phyloP scores from a whole-genome alignment of 2,888 invertebrate genomes.

The Ashinkailepas kermadecensis region DNA sequence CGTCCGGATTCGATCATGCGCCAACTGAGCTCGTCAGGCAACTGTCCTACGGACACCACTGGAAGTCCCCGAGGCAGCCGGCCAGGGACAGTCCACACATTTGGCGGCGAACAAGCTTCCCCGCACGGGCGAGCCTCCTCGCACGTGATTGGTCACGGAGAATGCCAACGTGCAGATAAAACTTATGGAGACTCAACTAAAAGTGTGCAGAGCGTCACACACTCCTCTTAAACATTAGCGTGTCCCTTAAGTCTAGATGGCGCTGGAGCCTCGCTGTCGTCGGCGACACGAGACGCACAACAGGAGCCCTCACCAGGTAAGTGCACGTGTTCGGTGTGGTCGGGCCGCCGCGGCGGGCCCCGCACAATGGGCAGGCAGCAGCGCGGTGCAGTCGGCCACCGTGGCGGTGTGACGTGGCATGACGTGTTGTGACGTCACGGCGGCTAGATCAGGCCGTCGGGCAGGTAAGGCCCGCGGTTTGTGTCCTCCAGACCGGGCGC shows the following conservation, averaged over 20 bases:
- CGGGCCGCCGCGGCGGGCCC: not conserved
- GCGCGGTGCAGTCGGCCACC: no score
- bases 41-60: not conserved
- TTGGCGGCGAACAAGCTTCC: no score
- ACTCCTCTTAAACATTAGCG: not conserved
- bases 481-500: slow-evolving; percentile 35
- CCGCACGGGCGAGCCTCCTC: no score
- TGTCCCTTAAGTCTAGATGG: not conserved
- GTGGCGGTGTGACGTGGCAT: no score
- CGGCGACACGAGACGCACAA: no score
- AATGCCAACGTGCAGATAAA: not conserved
- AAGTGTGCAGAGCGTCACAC: not conserved
- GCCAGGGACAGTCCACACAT: no score
- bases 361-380: no score
- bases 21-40: not conserved
- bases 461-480: not conserved
- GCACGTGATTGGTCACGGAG: not conserved
- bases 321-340: not conserved
- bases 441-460: slow-evolving; percentile 3
- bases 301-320: no score
- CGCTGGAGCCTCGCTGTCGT: no score
- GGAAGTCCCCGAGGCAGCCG: not conserved
- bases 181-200: not conserved
- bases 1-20: not conserved
- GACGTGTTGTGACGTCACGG: no score